phyloP scores from a whole-genome alignment of 2,888 invertebrate genomes.

The Ctenicera cuprea region DNA sequence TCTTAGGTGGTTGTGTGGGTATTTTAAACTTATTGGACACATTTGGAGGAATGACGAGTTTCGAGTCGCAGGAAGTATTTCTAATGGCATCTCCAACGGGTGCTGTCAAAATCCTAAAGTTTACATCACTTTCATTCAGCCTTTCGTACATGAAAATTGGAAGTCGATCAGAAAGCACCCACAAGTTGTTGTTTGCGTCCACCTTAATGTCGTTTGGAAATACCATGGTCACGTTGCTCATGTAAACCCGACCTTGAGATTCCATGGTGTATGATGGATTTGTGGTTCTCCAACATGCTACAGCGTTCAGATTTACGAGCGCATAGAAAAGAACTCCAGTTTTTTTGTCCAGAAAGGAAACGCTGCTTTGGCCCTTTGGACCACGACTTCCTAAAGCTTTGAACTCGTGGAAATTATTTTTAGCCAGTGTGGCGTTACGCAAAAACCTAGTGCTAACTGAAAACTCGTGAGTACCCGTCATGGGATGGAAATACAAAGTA shows the following conservation, averaged over 20 bases:
- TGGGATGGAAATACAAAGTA: slow-evolving; percentile 86
- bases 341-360: slow-evolving; percentile 81
- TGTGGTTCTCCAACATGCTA: slow-evolving; percentile 86
- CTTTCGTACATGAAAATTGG: slow-evolving; percentile 82
- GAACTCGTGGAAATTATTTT: slow-evolving; percentile 79
- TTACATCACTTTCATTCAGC: slow-evolving; percentile 78
- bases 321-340: slow-evolving; percentile 86
- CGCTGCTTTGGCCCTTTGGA: slow-evolving; percentile 83
- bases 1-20: slow-evolving; percentile 8
- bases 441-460: slow-evolving; percentile 82
- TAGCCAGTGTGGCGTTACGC: slow-evolving; percentile 76
- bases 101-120: slow-evolving; percentile 83
- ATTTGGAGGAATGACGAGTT: slow-evolving; percentile 64
- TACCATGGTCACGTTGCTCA: slow-evolving; percentile 82
- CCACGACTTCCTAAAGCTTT: slow-evolving; percentile 82
- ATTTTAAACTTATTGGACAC: slow-evolving; percentile 34
- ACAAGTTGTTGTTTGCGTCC: slow-evolving; percentile 81
- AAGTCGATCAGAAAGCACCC: slow-evolving; percentile 84
- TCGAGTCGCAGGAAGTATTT: slow-evolving; percentile 82
- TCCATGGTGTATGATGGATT: slow-evolving; percentile 80
- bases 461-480: slow-evolving; percentile 86
- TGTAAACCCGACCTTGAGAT: slow-evolving; percentile 83
- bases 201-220: slow-evolving; percentile 88
- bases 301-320: slow-evolving; percentile 83
- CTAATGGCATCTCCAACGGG: slow-evolving; percentile 82